Evolutionary conservation across 1,140 invertebrate genomes (phyloP).

Genomic region (Brachionus angularis): DNA sequence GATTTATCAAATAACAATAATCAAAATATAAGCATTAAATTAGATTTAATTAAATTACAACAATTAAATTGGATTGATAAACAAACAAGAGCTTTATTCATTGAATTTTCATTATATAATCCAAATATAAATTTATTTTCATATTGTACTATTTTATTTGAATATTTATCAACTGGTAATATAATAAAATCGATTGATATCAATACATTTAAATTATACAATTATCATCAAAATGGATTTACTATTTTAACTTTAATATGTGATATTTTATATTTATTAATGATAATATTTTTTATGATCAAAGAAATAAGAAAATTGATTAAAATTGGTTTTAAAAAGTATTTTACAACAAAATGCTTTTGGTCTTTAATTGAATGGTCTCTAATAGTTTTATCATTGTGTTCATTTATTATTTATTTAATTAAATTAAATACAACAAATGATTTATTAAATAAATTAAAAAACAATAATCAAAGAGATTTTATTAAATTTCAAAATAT

Average conservation of each 20-base stretch:
- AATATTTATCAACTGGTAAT: constrained; percentile 60
- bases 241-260: constrained; percentile 46
- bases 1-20: no score
- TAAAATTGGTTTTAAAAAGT: constrained; percentile 55
- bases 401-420: no score
- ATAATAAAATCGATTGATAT: constrained; percentile 60
- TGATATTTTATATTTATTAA: constrained; percentile 55
- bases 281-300: constrained; percentile 44
- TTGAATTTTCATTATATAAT: no score
- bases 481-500: constrained; percentile 61
- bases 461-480: no score
- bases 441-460: no score
- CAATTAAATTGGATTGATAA: constrained; percentile 61
- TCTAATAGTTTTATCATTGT: no score
- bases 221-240: neutral
- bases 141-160: constrained; percentile 59
- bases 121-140: constrained; percentile 59
- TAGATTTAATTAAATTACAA: constrained; percentile 55
- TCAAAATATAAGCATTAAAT: constrained; percentile 47
- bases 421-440: no score
- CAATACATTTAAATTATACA: constrained; percentile 50
- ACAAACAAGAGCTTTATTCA: constrained; percentile 61
- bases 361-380: no score
- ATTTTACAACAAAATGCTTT: no score
- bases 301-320: constrained; percentile 53